Conservation (phyloP, 1,140 invertebrate genomes). For the Heliconius hermathena region DNA sequence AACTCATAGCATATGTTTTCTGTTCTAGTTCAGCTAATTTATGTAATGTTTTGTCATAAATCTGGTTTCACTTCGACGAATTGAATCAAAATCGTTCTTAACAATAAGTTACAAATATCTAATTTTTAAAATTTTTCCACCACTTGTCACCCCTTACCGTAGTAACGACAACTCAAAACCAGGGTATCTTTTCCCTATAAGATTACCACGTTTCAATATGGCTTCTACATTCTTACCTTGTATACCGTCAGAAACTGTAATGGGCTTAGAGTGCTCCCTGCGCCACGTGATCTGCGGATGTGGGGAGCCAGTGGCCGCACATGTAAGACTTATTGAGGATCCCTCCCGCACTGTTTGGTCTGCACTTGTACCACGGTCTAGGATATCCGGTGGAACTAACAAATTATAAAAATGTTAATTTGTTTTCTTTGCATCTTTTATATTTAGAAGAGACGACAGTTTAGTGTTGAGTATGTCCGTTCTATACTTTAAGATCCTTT, state of each 20-base stretch:
- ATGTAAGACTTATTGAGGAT: slow-evolving; percentile 91
- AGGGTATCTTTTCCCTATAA: slow-evolving; percentile 8
- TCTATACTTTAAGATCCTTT: too few relatives aligned
- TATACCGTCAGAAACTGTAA: slow-evolving; percentile 82
- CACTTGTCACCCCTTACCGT: not conserved
- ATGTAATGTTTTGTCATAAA: too few relatives aligned
- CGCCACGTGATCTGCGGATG: slow-evolving; percentile 92
- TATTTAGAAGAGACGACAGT: not conserved
- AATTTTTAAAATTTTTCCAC: not conserved
- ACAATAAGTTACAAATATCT: not conserved
- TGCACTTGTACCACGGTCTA: slow-evolving; percentile 92
- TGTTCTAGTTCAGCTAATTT: too few relatives aligned
- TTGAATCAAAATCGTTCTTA: too few relatives aligned
- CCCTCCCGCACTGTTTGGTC: slow-evolving; percentile 94
- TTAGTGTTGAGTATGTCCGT: too few relatives aligned
- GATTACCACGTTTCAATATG: not conserved
- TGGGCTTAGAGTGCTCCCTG: slow-evolving; percentile 88
- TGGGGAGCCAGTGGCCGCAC: slow-evolving; percentile 92
- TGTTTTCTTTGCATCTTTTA: not conserved
- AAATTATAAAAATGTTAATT: slow-evolving; percentile 34
- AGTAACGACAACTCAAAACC: slow-evolving; percentile 15
- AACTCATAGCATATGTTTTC: too few relatives aligned
- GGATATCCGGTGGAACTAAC: slow-evolving; percentile 94
- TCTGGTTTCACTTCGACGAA: too few relatives aligned
- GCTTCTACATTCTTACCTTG: slow-evolving; percentile 73